Evolutionary conservation across 2,888 invertebrate species (phyloP), one percentile per base, ranked within the genome.

Genomic region (Sericinus montela): DNA sequence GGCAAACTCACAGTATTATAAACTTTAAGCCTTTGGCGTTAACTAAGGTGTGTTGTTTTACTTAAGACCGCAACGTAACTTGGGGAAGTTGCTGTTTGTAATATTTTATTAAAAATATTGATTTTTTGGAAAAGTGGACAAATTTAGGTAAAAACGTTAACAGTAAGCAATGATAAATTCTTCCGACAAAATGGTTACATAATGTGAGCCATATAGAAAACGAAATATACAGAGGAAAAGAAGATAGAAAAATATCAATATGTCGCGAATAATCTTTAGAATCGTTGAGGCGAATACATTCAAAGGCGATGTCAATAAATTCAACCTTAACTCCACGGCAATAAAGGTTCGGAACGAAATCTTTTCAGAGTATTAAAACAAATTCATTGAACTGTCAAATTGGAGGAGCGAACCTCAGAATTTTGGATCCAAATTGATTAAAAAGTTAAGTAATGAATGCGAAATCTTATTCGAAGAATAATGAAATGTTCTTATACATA

Each of bases 371-470:
- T 56, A 59, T 72, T 75, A 73, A 84, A 85, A 85, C 77, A 83
- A 82, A 82, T 68, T 76, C 72, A 76, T 80, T 83, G 75, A 81
- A 62, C 72, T 78, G 69, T 76, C 66, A 81, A 84, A 85, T 86
- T 82, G 76, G 71, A 73, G 69, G 73, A 79, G 75, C 73, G 74
- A 75, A 75, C 74, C 77, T 75, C 74, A 75, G 83, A 79, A 79
- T 78, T 78, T 69, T 64, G 71, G 75, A 80, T 78, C 69, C 72
- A 80, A 78, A 80, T 83, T 78, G 73, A 79, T 81, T 77, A 75
- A 75, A 19, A 79, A 77, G 76, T 83, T 75, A 75, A 77, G 71
- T 75, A 78, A 82, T 79, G 75, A 80, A 78, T 69, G 63, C 63
- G 59, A 73, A 75, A 75, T 71, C 67, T 3, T 19, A 19, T 19